Evolutionary conservation across 2,113 vertebrate genomes (phyloP).

Genomic region (Xiphias gladius): DNA sequence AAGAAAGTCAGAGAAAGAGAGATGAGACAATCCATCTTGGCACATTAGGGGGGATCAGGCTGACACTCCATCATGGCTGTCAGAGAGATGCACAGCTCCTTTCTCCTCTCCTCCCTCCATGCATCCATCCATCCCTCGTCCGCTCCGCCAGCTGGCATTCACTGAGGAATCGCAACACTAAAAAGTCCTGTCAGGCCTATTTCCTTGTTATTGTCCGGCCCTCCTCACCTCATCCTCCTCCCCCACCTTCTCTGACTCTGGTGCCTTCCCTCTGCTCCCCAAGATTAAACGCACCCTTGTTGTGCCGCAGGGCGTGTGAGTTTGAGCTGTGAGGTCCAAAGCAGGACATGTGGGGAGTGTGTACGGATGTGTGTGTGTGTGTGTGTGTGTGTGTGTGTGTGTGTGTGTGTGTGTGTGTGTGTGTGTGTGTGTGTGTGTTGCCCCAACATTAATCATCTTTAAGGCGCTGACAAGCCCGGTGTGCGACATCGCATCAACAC

Average conservation of each 20-base stretch:
- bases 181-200: conserved; percentile 99
- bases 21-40: conserved; percentile 97
- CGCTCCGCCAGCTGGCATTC: conserved; percentile 87
- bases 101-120: conserved; percentile 74
- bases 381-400: too few species aligned
- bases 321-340: conserved; percentile 66
- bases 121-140: conserved; percentile 63
- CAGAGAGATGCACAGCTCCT: conserved; percentile 81
- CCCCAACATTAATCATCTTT: conserved; percentile 99
- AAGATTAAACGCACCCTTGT: conserved; percentile 85
- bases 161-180: conserved; percentile 97
- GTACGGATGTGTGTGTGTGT: neutral
- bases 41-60: conserved; percentile 87
- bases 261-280: conserved; percentile 82
- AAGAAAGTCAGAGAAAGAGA: conserved; percentile 67
- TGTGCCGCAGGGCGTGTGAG: conserved; percentile 53
- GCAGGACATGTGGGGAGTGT: conserved; percentile 25
- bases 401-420: conserved; percentile 48
- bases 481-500: conserved; percentile 74
- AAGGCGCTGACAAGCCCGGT: conserved; percentile 93
- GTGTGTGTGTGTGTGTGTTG: conserved; percentile 47
- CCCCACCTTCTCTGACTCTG: conserved; percentile 74
- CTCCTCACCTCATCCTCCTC: conserved; percentile 69
- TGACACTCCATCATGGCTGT: conserved; percentile 84
- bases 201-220: conserved; percentile 96